phyloP scores from a whole-genome alignment of 1,140 invertebrate genomes.

The Hypothenemus hampei region DNA sequence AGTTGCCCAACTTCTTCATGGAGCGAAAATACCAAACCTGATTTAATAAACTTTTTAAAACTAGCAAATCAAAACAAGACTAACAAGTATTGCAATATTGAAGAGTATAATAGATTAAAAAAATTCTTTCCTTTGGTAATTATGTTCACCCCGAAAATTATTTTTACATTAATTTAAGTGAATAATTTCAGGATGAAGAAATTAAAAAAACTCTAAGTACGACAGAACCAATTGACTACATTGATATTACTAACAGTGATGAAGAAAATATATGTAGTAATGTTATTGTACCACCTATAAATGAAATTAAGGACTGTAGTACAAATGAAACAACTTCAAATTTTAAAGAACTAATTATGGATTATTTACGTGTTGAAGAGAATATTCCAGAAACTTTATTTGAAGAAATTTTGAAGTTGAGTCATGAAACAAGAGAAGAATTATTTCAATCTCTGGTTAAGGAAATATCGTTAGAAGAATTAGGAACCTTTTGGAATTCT shows the following conservation, averaged over 20 bases:
- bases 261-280: constrained; percentile 7
- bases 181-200: constrained; percentile 12
- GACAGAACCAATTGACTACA: not conserved
- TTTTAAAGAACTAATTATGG: constrained; percentile 17
- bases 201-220: constrained; percentile 3
- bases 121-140: constrained; percentile 21
- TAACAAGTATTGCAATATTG: constrained; percentile 13
- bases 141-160: not conserved
- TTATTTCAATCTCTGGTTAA: constrained; percentile 10
- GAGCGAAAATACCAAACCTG: constrained; percentile 9
- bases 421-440: constrained; percentile 1
- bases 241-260: constrained; percentile 20
- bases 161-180: not conserved
- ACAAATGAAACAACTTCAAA: not conserved
- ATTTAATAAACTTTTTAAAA: constrained; percentile 20
- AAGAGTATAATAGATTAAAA: constrained; percentile 15
- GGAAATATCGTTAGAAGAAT: constrained; percentile 13
- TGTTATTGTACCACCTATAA: not conserved
- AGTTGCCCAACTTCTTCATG: not conserved
- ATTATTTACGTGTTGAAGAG: constrained; percentile 19
- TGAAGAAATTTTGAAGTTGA: constrained; percentile 7
- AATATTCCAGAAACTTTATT: constrained; percentile 9
- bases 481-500: constrained; percentile 15
- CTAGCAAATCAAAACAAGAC: constrained; percentile 8
- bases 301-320: not conserved